phyloP scores from a whole-genome alignment of 2,888 invertebrate species.

The Scaptomyza polygonia region DNA sequence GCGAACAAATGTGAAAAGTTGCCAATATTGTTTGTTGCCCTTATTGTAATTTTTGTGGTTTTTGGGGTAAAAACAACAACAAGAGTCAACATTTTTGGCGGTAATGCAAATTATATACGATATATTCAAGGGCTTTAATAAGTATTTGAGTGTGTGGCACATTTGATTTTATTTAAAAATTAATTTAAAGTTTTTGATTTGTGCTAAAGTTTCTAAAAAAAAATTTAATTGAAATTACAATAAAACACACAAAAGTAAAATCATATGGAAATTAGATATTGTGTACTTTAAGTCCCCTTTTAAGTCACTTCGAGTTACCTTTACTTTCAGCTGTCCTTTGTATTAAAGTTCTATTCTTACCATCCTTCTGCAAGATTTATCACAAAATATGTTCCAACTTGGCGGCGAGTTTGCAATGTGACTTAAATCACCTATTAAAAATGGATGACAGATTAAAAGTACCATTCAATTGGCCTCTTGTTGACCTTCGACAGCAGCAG shows the following conservation, averaged over 20 bases:
- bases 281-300: too few relatives aligned
- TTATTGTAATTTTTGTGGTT: slow-evolving; percentile 62
- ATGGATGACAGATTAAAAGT: slow-evolving; percentile 22
- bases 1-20: slow-evolving; percentile 64
- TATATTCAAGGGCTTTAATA: background rate
- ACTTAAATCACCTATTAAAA: slow-evolving; percentile 13
- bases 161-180: slow-evolving; percentile 10
- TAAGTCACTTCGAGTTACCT: background rate
- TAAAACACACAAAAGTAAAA: too few relatives aligned
- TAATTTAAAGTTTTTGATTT: slow-evolving; percentile 1
- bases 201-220: background rate
- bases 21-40: slow-evolving; percentile 61
- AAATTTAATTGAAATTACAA: too few relatives aligned
- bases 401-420: background rate
- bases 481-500: slow-evolving; percentile 53
- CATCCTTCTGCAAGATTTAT: background rate
- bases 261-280: too few relatives aligned
- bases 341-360: background rate
- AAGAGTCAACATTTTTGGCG: slow-evolving; percentile 44
- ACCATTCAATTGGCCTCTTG: slow-evolving; percentile 41
- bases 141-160: background rate
- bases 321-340: background rate
- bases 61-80: too few relatives aligned
- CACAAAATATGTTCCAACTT: too few relatives aligned
- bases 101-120: slow-evolving; percentile 23